Percentiles rank a stretch among this genome's conserved stretches.
Conservation (phyloP, 2,888 invertebrate genomes). For the Torymus auratus region DNA sequence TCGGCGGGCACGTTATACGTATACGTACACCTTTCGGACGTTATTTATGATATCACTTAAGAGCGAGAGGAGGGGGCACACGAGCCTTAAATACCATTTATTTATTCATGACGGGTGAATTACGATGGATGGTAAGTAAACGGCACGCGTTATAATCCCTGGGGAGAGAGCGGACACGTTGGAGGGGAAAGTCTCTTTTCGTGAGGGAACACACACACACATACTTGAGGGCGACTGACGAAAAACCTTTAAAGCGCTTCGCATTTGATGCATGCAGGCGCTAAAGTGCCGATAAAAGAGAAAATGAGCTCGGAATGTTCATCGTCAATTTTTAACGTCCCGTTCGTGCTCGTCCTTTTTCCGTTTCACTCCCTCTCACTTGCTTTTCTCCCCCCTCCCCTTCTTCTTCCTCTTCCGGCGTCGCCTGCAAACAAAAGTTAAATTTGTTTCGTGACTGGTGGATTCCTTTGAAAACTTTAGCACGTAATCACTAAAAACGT, state of each 20-base stretch:
- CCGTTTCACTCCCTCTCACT: not conserved
- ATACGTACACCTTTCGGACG: conserved; percentile 5
- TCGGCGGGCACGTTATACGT: not conserved
- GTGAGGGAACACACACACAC: too few relatives aligned
- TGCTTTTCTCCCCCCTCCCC: not conserved
- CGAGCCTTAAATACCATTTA: conserved; percentile 46
- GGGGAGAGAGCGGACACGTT: not conserved
- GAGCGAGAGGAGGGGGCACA: not conserved
- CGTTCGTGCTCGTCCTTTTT: conserved; percentile 2
- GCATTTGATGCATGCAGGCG: conserved; percentile 19
- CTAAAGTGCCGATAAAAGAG: conserved; percentile 36
- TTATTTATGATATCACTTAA: conserved; percentile 52
- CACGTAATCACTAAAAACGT: conserved; percentile 39
- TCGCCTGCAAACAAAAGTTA: conserved; percentile 28
- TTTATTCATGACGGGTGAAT: conserved; percentile 53
- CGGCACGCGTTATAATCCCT: conserved; percentile 41
- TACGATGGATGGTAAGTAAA: conserved; percentile 50
- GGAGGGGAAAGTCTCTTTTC: too few relatives aligned
- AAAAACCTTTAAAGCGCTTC: conserved; percentile 19
- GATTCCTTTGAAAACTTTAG: conserved; percentile 33
- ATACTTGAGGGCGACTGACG: not conserved
- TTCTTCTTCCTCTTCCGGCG: not conserved
- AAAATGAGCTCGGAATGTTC: conserved; percentile 27
- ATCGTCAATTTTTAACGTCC: conserved; percentile 29
- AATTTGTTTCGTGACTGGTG: conserved; percentile 47